Percentiles rank a stretch among this genome's conserved stretches.
phyloP scores from a whole-genome alignment of 2,888 invertebrate genomes.

The Idaea biselata region DNA sequence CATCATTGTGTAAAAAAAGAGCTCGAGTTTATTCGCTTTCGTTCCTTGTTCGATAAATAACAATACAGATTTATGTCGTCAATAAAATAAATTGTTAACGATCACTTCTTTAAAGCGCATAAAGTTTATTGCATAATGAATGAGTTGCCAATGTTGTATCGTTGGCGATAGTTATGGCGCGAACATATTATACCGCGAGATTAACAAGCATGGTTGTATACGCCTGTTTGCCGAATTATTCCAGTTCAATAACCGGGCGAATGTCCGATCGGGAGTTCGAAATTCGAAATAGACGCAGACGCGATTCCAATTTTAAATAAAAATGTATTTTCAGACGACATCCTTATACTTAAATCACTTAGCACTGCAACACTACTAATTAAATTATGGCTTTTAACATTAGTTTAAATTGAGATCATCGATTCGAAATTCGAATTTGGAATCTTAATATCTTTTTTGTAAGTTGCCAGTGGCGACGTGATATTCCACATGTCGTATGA shows the following conservation, averaged over 20 bases:
- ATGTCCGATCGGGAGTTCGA: constrained; percentile 73
- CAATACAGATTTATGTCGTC: not conserved
- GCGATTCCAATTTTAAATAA: constrained; percentile 40
- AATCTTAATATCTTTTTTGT: constrained; percentile 1
- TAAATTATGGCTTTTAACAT: not conserved
- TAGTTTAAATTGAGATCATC: not conserved
- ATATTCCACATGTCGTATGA: constrained; percentile 13
- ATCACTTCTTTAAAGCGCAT: not conserved
- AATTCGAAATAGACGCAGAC: constrained; percentile 77
- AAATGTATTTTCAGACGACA: constrained; percentile 12
- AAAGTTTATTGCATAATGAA: constrained; percentile 1
- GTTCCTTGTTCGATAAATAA: constrained; percentile 25
- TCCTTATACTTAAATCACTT: not conserved
- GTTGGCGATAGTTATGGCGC: constrained; percentile 35
- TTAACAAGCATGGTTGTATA: constrained; percentile 67
- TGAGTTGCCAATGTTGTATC: constrained; percentile 25
- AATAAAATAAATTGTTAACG: constrained; percentile 1
- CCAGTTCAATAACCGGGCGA: constrained; percentile 79
- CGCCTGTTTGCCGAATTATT: constrained; percentile 79
- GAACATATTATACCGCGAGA: constrained; percentile 40
- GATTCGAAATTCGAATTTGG: not conserved
- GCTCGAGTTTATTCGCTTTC: not conserved
- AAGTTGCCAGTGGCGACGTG: constrained; percentile 4
- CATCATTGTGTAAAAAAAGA: not conserved
- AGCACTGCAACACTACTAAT: not conserved